A percentile compares a stretch with the other conserved stretches of the same genome.
phyloP scores from a whole-genome alignment of 2,113 vertebrate genomes.

The Hiodon tergisus region DNA sequence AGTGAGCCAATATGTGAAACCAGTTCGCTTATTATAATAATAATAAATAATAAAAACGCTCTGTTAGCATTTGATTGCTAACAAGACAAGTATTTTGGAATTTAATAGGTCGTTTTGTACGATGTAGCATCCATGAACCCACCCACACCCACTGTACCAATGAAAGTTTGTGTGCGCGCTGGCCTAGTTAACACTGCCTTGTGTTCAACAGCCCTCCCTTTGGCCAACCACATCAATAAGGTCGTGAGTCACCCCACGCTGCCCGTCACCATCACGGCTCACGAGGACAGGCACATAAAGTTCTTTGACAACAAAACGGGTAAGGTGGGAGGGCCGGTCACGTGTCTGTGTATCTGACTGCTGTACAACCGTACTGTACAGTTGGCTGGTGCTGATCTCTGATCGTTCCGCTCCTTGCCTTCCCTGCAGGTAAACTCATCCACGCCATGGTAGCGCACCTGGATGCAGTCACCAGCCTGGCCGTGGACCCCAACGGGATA shows the following conservation, averaged over 20 bases:
- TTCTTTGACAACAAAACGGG: conserved; percentile 99
- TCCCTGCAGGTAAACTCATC: conserved; percentile 84
- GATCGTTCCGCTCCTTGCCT: neutral
- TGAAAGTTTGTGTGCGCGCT: too few species aligned
- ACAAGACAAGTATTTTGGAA: too few species aligned
- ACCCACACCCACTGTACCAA: too few species aligned
- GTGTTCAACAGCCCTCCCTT: conserved; percentile 67
- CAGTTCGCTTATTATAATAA: too few species aligned
- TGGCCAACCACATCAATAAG: conserved; percentile 86
- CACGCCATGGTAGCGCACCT: conserved; percentile 98
- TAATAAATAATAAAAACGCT: too few species aligned
- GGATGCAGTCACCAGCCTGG: conserved; percentile 96
- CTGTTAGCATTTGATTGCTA: too few species aligned
- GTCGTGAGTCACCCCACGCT: conserved; percentile 97
- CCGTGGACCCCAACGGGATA: conserved; percentile 97
- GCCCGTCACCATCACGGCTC: conserved; percentile 92
- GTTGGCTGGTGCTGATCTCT: neutral
- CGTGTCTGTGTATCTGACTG: neutral
- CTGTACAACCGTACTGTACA: neutral
- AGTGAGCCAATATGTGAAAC: too few species aligned
- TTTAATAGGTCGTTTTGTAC: too few species aligned
- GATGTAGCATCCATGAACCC: too few species aligned
- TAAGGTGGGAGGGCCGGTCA: conserved; percentile 41
- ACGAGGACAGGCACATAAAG: conserved; percentile 95
- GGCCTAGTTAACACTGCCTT: neutral